Evolutionary conservation across 2,797 vertebrate genomes (phyloP).

Genomic region (Triplophysa yarkandensis): DNA sequence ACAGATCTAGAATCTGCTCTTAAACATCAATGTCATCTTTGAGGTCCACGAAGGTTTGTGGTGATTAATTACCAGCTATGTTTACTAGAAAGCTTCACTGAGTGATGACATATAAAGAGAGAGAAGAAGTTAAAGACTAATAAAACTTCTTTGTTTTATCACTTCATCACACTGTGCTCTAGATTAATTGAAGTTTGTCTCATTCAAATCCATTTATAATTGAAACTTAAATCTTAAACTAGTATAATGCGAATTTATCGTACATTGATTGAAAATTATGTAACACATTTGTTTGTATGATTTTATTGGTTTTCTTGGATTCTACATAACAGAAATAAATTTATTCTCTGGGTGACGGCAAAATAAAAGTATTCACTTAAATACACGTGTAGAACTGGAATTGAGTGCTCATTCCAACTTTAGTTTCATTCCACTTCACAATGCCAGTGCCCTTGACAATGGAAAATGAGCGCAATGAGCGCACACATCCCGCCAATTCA

Average conservation of each 20-base stretch:
- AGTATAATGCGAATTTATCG: slow-evolving; percentile 2
- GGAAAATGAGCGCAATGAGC: not conserved
- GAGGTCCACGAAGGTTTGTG: not conserved
- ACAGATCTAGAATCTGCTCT: slow-evolving; percentile 16
- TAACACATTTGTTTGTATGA: not conserved
- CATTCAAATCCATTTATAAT: slow-evolving; percentile 7
- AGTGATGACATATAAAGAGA: slow-evolving; percentile 3
- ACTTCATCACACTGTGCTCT: slow-evolving; percentile 9
- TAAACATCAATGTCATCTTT: slow-evolving; percentile 6
- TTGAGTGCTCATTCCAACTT: not conserved
- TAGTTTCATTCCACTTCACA: not conserved
- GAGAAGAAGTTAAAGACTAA: slow-evolving; percentile 18
- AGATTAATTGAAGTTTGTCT: slow-evolving; percentile 29
- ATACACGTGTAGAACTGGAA: not conserved
- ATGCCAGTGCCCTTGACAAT: slow-evolving; percentile 1
- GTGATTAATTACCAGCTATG: slow-evolving; percentile 11
- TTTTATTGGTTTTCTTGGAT: not conserved
- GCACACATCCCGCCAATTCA: slow-evolving; percentile 1
- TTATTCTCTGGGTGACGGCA: no score
- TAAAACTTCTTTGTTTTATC: slow-evolving; percentile 12
- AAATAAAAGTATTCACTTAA: no score
- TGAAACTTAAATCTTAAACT: slow-evolving; percentile 35
- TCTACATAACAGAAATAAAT: no score
- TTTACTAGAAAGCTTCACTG: not conserved
- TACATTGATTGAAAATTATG: slow-evolving; percentile 3